Conservation (phyloP, 2,113 vertebrate genomes). For the Bolborhynchus lineola region DNA sequence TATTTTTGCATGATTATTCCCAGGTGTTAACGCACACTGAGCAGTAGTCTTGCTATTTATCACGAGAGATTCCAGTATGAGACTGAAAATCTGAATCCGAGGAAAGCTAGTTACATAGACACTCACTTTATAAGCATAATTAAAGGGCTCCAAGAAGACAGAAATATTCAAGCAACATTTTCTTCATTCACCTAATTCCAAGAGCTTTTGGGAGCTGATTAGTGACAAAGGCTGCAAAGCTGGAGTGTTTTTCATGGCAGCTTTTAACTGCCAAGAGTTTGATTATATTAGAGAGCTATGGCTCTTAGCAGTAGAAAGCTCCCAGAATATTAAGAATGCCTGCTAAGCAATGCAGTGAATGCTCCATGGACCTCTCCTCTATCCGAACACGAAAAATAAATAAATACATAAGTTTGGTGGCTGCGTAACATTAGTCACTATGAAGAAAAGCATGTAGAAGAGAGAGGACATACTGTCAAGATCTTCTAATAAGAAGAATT, state of each 20-base stretch:
- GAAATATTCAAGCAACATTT: slow-evolving; percentile 52
- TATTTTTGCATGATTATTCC: slow-evolving; percentile 82
- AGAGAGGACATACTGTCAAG: background rate
- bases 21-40: slow-evolving; percentile 74
- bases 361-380: background rate
- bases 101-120: slow-evolving; percentile 68
- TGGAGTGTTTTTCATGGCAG: background rate
- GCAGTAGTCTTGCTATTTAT: slow-evolving; percentile 77
- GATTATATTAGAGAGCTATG: background rate
- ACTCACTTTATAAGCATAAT: slow-evolving; percentile 42
- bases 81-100: slow-evolving; percentile 9
- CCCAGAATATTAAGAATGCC: background rate
- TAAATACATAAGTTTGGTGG: background rate
- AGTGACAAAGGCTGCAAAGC: slow-evolving; percentile 33
- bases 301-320: background rate
- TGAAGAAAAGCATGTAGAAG: background rate
- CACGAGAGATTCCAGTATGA: slow-evolving; percentile 46
- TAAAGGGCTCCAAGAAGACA: slow-evolving; percentile 19
- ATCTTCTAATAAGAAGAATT: background rate
- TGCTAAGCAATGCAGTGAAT: background rate
- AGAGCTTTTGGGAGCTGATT: slow-evolving; percentile 52
- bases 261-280: slow-evolving; percentile 4
- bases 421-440: background rate
- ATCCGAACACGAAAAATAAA: background rate
- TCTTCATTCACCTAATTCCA: slow-evolving; percentile 63